Conservation (phyloP, 2,888 invertebrate species). For the Agriopis marginaria region DNA sequence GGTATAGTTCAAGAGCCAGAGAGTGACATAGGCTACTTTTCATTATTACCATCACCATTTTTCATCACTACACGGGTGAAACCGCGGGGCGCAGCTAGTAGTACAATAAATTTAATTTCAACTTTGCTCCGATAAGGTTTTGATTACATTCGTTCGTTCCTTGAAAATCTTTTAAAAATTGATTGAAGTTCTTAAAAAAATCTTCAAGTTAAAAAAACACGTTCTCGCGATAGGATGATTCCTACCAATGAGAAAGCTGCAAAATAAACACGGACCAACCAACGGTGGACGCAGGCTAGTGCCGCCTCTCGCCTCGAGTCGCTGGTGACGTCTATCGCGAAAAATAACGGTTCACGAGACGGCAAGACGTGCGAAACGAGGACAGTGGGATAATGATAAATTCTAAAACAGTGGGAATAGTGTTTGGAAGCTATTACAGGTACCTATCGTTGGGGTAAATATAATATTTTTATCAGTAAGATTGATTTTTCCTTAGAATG, state of each 20-base stretch:
- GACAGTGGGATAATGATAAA: neutral
- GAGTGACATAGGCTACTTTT: too few relatives aligned
- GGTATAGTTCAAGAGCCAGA: too few relatives aligned
- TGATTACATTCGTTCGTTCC: neutral
- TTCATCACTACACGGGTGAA: too few relatives aligned
- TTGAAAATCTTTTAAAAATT: neutral
- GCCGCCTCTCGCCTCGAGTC: constrained; percentile 55
- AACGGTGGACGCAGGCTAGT: constrained; percentile 52
- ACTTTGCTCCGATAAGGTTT: neutral
- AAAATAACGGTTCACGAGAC: constrained; percentile 58
- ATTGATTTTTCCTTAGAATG: too few relatives aligned
- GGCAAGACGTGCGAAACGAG: neutral
- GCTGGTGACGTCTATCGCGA: constrained; percentile 19
- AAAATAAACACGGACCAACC: constrained; percentile 29
- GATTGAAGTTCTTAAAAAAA: neutral
- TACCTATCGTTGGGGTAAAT: too few relatives aligned
- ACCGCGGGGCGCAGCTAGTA: too few relatives aligned
- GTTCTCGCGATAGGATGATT: constrained; percentile 28
- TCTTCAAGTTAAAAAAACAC: neutral
- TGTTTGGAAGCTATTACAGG: neutral
- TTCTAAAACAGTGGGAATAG: too few relatives aligned
- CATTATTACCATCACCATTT: too few relatives aligned
- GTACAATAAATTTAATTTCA: neutral
- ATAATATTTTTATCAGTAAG: too few relatives aligned
- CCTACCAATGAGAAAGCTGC: constrained; percentile 32